Conservation (phyloP, 2,888 invertebrate species). For the Galeruca laticollis region DNA sequence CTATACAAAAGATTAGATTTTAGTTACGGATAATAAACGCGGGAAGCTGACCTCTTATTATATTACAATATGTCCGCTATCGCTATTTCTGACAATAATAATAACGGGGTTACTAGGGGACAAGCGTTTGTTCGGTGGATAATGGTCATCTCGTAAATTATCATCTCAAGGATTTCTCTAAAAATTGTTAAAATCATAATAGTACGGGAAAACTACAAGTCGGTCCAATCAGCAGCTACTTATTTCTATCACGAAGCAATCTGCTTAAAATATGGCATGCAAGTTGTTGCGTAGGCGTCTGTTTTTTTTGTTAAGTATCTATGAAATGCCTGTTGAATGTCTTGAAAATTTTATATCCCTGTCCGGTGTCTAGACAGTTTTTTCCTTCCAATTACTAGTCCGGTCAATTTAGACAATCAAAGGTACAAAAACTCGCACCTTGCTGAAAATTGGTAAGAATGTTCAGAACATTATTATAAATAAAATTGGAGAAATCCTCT, state of each 20-base stretch:
- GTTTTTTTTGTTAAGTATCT: no score
- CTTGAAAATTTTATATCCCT: no score
- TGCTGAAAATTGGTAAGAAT: not conserved
- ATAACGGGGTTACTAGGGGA: slow-evolving; percentile 27
- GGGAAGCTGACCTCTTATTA: slow-evolving; percentile 47
- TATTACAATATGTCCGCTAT: slow-evolving; percentile 28
- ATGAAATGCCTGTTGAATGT: no score
- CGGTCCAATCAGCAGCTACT: no score
- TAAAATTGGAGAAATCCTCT: not conserved
- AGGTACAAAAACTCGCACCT: not conserved
- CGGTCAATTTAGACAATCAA: slow-evolving; percentile 3
- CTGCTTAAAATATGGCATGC: no score
- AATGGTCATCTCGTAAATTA: not conserved
- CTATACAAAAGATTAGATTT: slow-evolving; percentile 61
- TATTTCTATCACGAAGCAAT: no score
- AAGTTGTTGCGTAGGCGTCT: no score
- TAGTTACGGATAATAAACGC: slow-evolving; percentile 67
- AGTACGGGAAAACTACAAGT: no score
- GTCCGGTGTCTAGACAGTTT: no score
- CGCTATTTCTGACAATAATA: slow-evolving; percentile 21
- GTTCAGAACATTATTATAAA: not conserved
- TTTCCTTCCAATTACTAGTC: no score
- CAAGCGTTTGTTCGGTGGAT: not conserved
- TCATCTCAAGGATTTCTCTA: no score
- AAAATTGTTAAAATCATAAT: no score